Evolutionary conservation across 2,113 vertebrate species (phyloP), one percentile per base, ranked within the genome.

Genomic region (Strigops habroptila): DNA sequence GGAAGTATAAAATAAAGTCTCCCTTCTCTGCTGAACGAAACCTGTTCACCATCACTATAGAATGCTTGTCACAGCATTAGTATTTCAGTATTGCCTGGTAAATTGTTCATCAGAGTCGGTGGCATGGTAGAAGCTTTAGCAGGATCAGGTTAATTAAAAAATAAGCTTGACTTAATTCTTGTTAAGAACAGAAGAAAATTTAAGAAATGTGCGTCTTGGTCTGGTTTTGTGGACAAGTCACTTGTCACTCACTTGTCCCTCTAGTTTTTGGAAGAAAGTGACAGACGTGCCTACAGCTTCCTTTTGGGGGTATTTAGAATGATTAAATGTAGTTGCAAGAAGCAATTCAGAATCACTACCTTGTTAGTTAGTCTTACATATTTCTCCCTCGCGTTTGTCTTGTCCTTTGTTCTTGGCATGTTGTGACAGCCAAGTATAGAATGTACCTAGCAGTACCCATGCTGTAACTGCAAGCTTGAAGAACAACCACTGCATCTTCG

Each of bases 241-340:
- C 6, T 63, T 73, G 8, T 44, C 39, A 13, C 0, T 37, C 24
- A 14, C 6, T 63, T 73, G 8, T 44, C 39, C 14, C 0, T 25
- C 10, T 49, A 19, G 55, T 69, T 78, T 70, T n/a, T 81, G 44
- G 46, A 70, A 74, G 39, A 48, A 49, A 4, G 31, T 68, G 33
- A 18, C 3, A 39, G 33, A 57, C 6, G 4, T 74, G n/a, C 17
- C 30, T n/a, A 19, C n/a, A 65, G 35, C 33, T 91, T 79, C 31
- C 9, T 67, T 80, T 87, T 35, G 12, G 21, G 33, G 10, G 3
- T 80, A 13, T 88, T 73, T 48, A 60, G 51, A 73, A 31, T 67
- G 71, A 79, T 16, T 77, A 21, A 76, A 68, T 55, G 4, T 65
- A 55, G 6, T 75, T 68, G 16, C 25, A 71, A 63, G 75, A 64